phyloP scores from a whole-genome alignment of 1,140 invertebrate species.

The Eurytemora carolleeae region DNA sequence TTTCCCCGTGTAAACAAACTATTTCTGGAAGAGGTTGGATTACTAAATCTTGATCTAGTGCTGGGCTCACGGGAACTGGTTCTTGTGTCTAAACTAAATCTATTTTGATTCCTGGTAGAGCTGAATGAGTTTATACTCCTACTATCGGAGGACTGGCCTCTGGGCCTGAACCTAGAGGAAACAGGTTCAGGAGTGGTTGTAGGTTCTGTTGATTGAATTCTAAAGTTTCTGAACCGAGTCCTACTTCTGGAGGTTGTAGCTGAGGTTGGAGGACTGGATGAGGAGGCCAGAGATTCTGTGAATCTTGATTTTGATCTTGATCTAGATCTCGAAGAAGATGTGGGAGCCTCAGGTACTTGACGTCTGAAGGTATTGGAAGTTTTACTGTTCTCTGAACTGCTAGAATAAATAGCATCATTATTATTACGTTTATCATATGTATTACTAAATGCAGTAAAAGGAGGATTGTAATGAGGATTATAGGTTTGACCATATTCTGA shows the following conservation, averaged over 20 bases:
- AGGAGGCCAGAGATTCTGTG: neutral
- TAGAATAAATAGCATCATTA: slow-evolving; percentile 14
- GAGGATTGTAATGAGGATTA: too few species aligned
- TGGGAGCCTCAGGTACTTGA: slow-evolving; percentile 2
- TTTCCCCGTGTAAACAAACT: neutral
- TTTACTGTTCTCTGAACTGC: slow-evolving; percentile 3
- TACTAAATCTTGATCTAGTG: neutral
- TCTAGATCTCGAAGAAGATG: slow-evolving; percentile 5
- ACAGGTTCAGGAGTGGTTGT: neutral
- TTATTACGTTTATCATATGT: neutral
- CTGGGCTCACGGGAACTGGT: slow-evolving; percentile 1
- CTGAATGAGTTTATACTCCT: neutral
- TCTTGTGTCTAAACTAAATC: slow-evolving; percentile 1
- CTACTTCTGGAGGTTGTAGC: slow-evolving; percentile 2
- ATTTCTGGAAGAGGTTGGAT: neutral
- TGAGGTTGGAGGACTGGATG: neutral
- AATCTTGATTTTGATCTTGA: neutral
- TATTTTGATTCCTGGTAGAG: slow-evolving; percentile 5
- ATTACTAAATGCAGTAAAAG: slow-evolving; percentile 2
- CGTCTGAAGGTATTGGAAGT: slow-evolving; percentile 3
- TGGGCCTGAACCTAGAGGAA: slow-evolving; percentile 3
- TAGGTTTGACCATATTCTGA: too few species aligned
- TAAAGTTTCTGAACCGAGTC: neutral
- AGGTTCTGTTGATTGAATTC: neutral
- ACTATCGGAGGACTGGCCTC: neutral